Evolutionary conservation across 2,113 vertebrate genomes (phyloP).

Genomic region (Mesembrinibis cayennensis): DNA sequence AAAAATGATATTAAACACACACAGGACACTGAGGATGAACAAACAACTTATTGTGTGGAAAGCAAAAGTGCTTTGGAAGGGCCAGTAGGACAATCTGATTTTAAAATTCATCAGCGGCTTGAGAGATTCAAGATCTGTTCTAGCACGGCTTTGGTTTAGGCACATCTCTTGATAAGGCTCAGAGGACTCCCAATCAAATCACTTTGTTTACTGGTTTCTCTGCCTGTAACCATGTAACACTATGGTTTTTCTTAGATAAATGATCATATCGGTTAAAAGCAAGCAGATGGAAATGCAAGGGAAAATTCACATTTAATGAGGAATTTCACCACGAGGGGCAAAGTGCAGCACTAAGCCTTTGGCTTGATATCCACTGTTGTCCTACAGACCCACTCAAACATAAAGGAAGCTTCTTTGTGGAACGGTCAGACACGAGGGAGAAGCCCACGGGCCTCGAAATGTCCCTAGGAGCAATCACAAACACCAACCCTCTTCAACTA

Average conservation of each 20-base stretch:
- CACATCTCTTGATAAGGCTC: background rate
- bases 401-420: background rate
- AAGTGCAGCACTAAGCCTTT: background rate
- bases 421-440: background rate
- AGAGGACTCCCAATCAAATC: slow-evolving; percentile 31
- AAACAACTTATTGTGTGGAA: slow-evolving; percentile 69
- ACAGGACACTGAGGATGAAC: slow-evolving; percentile 48
- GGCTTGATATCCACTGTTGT: background rate
- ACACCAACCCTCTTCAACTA: background rate
- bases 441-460: background rate
- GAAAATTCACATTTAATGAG: background rate
- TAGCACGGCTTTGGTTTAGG: slow-evolving; percentile 3
- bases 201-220: background rate
- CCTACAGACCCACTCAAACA: background rate
- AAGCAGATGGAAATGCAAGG: background rate
- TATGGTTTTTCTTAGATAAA: background rate
- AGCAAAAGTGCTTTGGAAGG: slow-evolving; percentile 7
- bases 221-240: background rate
- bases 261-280: background rate
- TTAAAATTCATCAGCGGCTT: slow-evolving; percentile 17
- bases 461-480: background rate
- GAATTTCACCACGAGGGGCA: background rate
- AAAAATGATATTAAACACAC: slow-evolving; percentile 69
- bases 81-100: background rate
- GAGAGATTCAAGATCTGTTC: slow-evolving; percentile 11